Evolutionary conservation across 1,140 invertebrate genomes (phyloP).

Genomic region (Mercenaria mercenaria): DNA sequence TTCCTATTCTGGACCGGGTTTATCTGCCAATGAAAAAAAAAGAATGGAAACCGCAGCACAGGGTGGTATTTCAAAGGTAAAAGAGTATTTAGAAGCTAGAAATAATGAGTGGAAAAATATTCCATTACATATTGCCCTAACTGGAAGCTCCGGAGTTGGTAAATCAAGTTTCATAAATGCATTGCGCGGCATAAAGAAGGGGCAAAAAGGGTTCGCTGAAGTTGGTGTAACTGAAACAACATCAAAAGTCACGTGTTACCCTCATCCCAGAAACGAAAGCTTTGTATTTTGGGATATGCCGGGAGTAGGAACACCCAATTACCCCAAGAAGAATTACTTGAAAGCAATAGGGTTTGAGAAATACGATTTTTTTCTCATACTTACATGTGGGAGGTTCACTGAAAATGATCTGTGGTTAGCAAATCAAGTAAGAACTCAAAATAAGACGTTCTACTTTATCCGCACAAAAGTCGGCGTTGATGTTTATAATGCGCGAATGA

Average conservation of each 20-base stretch:
- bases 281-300: conserved; percentile 12
- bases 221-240: not conserved
- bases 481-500: not conserved
- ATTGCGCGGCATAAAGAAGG: not conserved
- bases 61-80: not conserved
- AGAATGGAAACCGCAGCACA: not conserved
- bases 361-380: conserved; percentile 33
- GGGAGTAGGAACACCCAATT: not conserved
- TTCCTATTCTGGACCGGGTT: too few species aligned
- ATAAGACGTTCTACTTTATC: conserved; percentile 9
- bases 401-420: conserved; percentile 22
- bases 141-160: not conserved
- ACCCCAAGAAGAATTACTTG: not conserved
- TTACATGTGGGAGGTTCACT: not conserved
- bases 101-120: not conserved
- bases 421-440: not conserved
- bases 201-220: not conserved
- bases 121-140: not conserved
- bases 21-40: too few species aligned
- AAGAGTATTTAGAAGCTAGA: not conserved
- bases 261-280: not conserved
- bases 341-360: not conserved
- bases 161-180: not conserved
- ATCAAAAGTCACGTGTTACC: not conserved
- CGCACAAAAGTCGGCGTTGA: not conserved